Evolutionary conservation across 2,113 vertebrate species (phyloP).

Genomic region (Callaeas wilsoni): DNA sequence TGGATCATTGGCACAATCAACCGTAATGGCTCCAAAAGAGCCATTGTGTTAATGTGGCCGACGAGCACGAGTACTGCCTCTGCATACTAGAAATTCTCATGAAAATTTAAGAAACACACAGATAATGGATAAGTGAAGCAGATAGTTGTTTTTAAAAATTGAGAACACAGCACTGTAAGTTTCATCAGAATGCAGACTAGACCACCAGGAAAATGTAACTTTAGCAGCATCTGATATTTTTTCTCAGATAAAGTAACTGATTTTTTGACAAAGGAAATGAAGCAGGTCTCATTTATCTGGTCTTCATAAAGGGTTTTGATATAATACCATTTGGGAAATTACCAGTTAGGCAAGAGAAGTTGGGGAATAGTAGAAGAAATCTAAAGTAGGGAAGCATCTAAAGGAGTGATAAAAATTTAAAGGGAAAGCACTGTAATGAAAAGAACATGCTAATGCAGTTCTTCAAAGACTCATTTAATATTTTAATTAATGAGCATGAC

Average conservation of each 20-base stretch:
- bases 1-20: conserved; percentile 65
- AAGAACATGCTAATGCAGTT: conserved; percentile 8
- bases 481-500: conserved; percentile 17
- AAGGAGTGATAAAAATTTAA: conserved; percentile 20
- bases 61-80: conserved; percentile 33
- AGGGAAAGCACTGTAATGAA: background rate
- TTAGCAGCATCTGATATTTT: background rate
- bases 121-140: background rate
- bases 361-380: conserved; percentile 3
- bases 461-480: conserved; percentile 20
- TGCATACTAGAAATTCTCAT: conserved; percentile 66
- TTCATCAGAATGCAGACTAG: conserved; percentile 18
- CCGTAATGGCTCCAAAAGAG: conserved; percentile 66
- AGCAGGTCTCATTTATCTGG: conserved; percentile 25
- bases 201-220: conserved; percentile 40
- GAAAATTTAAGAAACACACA: conserved; percentile 62
- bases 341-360: conserved; percentile 13
- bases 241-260: background rate
- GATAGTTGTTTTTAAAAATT: background rate
- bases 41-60: conserved; percentile 69
- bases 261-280: conserved; percentile 33
- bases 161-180: background rate
- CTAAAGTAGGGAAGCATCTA: conserved; percentile 12
- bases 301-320: conserved; percentile 41
- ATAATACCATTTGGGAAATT: conserved; percentile 40